Evolutionary conservation across 92 coral and sea anemone species (phyloP).

Genomic region (Umimayanthus kanabou): DNA sequence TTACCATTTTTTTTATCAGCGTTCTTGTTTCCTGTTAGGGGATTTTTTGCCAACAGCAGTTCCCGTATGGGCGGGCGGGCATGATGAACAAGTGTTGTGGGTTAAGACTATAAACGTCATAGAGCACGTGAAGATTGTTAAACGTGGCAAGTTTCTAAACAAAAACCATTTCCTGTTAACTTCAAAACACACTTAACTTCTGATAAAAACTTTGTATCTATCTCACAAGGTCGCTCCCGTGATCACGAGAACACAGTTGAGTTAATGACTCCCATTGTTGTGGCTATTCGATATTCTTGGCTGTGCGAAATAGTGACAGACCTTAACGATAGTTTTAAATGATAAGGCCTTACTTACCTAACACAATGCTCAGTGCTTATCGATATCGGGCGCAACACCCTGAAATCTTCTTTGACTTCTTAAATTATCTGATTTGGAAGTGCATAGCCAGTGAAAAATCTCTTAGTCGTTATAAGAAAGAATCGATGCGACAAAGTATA

Average conservation of each 20-base stretch:
- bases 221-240: neutral
- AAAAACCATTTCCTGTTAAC: neutral
- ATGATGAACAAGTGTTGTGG: no score
- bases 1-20: neutral
- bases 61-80: neutral
- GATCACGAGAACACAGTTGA: constrained; percentile 6
- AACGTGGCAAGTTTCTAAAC: neutral
- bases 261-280: neutral
- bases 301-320: neutral
- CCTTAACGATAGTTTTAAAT: neutral
- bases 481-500: neutral
- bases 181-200: neutral
- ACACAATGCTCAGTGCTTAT: neutral
- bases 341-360: neutral
- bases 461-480: neutral
- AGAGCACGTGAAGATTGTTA: neutral
- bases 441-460: neutral
- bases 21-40: neutral
- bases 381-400: neutral
- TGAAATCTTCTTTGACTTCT: neutral
- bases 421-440: no score
- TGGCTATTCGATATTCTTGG: neutral
- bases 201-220: neutral
- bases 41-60: neutral
- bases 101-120: neutral